These are phyloP conservation scores for Alviniconcha strummeri DNA, from an alignment of 2,888 invertebrate species.

Conservation along the genomic window DNA sequence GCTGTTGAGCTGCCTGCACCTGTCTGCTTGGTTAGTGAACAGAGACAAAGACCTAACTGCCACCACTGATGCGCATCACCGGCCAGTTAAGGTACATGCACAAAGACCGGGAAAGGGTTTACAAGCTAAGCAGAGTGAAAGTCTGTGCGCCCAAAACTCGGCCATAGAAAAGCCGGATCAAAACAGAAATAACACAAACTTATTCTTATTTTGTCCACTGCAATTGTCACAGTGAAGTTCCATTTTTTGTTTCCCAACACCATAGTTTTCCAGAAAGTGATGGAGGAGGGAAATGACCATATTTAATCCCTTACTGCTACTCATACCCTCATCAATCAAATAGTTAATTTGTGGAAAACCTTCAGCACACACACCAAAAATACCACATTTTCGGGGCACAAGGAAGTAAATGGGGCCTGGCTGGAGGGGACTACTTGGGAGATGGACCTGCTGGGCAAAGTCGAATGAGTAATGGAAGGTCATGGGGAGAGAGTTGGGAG, in stretches of 20 bases:
- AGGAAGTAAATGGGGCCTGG: conserved; percentile 52
- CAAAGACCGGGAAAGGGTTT: no score
- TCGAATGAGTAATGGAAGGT: conserved; percentile 45
- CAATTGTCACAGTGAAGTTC: conserved; percentile 27
- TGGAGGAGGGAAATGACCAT: conserved; percentile 33
- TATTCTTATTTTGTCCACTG: conserved; percentile 35
- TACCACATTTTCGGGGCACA: conserved; percentile 47
- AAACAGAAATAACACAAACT: conserved; percentile 30
- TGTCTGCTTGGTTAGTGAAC: no score
- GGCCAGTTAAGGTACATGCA: no score
- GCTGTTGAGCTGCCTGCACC: no score
- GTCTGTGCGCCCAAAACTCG: no score
- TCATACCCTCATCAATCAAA: conserved; percentile 47
- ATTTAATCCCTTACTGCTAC: conserved; percentile 36
- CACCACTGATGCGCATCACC: no score
- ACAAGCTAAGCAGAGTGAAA: no score
- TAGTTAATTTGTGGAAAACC: conserved; percentile 39
- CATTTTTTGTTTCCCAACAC: conserved; percentile 17
- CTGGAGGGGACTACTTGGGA: conserved; percentile 47
- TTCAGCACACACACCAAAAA: conserved; percentile 49
- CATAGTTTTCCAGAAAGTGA: conserved; percentile 34
- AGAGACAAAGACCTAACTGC: no score
- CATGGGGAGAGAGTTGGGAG: background rate
- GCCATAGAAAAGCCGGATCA: no score
- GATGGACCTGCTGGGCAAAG: conserved; percentile 48